These are phyloP conservation scores for Bujurquina vittata DNA, from an alignment of 2,113 vertebrate genomes.

Conservation along the genomic window DNA sequence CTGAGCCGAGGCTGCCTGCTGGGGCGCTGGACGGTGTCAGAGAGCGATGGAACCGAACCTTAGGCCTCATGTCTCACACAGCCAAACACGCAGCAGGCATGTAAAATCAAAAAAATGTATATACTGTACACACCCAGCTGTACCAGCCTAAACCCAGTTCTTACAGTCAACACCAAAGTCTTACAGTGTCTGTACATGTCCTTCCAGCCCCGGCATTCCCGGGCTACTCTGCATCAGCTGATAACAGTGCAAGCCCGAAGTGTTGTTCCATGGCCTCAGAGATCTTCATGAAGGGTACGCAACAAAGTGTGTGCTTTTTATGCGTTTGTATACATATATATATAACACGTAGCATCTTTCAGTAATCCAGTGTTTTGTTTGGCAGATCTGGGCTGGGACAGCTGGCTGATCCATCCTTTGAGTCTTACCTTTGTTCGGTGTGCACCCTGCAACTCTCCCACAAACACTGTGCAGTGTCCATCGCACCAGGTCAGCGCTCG, in stretches of 20 bases:
- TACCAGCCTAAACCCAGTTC: background rate
- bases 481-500: background rate
- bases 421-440: no score
- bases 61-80: background rate
- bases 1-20: constrained; percentile 61
- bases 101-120: constrained; percentile 15
- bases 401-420: no score
- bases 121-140: no score
- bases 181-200: no score
- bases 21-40: constrained; percentile 49
- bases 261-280: constrained; percentile 72
- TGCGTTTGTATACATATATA: background rate
- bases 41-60: constrained; percentile 61
- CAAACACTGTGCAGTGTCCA: constrained; percentile 25
- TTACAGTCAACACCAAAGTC: background rate
- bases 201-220: constrained; percentile 17
- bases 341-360: no score
- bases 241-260: constrained; percentile 15
- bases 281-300: constrained; percentile 75
- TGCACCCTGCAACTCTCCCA: constrained; percentile 51
- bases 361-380: background rate
- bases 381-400: constrained; percentile 80
- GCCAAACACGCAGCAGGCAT: background rate
- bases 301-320: background rate
- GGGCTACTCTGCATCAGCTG: constrained; percentile 5